Evolutionary conservation across 2,888 invertebrate species (phyloP).

Genomic region (Nephrotoma flavescens): DNA sequence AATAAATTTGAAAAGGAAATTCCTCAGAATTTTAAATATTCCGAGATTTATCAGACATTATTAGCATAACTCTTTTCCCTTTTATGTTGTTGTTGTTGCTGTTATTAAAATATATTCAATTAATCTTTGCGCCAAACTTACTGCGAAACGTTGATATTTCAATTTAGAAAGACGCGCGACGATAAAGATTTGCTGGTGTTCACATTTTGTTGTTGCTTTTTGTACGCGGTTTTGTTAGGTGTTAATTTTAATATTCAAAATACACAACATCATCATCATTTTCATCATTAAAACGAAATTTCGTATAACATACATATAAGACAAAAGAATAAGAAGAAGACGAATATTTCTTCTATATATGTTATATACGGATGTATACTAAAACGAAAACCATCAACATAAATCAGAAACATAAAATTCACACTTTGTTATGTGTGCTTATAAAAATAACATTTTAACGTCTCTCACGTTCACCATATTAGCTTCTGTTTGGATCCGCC

Average conservation of each 20-base stretch:
- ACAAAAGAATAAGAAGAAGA: background rate
- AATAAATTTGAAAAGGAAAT: background rate
- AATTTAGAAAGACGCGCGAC: background rate
- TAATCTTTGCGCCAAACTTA: background rate
- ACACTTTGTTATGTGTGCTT: background rate
- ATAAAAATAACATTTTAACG: background rate
- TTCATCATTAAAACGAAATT: background rate
- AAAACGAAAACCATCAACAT: background rate
- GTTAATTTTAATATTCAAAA: background rate
- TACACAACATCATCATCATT: background rate
- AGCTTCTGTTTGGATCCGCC: slow-evolving; percentile 4
- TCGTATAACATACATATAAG: background rate
- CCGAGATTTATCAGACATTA: background rate
- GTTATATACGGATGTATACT: background rate
- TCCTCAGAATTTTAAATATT: background rate
- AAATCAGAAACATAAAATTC: background rate
- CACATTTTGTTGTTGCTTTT: background rate
- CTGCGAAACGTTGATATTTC: background rate
- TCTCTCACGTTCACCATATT: slow-evolving; percentile 3
- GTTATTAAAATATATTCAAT: background rate
- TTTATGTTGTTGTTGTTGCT: background rate
- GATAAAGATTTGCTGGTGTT: background rate
- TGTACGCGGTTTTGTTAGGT: background rate
- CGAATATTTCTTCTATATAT: background rate
- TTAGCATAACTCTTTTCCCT: background rate